Evolutionary conservation across 2,888 invertebrate species (phyloP), one percentile per base, ranked within the genome.

Genomic region (Eustalomyia histrio): DNA sequence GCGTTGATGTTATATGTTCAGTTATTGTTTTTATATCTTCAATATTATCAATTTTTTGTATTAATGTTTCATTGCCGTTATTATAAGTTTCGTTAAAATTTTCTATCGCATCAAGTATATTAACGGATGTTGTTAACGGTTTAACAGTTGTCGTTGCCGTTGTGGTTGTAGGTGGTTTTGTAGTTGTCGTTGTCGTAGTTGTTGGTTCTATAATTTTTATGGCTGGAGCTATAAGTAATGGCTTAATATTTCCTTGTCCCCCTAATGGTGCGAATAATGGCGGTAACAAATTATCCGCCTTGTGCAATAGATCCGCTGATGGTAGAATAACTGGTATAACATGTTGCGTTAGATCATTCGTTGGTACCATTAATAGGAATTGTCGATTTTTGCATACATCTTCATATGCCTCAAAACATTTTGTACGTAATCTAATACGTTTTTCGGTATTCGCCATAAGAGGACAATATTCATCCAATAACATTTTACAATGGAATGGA

Each of bases 401-500:
- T 76, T 89, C 90, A 71, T 90, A 88, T 50, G 87, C 87, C 76
- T 89, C 87, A 53, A 91, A 90, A 85, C 94, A 93, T 61, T 92
- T 93, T 0, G 94, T 93, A 12, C 92, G 92, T 10, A 95, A 95
- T 80, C 93, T 94, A 64, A 96, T 92, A 79, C 94, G 93, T 1
- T 95, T 94, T 86, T 95, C 94, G 87, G 95, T 92, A 39, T 92
- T 93, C 87, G 94, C 94, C 91, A 96, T 92, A 73, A 93, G 92
- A 0, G 94, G 93, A 83, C 93, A 93, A 83, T 95, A 91, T 89
- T 95, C 95, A 83, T 93, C 94, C 75, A 95, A 90, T 0, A 87
- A 84, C 72, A 94, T 94, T 88, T 95, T 95, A 88, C 96, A 96
- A 83, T 95, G 91, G 76, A 96, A 94, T 64, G 96, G 96, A 91